Conservation (phyloP, 92 coral and sea anemone species). For the Nematostella vectensis region DNA sequence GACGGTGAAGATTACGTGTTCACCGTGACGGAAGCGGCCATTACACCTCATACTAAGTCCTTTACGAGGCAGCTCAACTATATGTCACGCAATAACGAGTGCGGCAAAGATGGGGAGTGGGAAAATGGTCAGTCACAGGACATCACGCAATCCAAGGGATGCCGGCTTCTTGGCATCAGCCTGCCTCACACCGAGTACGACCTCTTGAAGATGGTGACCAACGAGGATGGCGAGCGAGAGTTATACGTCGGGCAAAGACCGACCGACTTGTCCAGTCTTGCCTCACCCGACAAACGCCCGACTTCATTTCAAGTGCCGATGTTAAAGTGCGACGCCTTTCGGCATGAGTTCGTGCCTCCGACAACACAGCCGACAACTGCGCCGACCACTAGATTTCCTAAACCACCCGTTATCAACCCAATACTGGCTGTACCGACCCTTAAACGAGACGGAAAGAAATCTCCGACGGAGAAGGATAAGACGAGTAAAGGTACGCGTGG, state of each 20-base stretch:
- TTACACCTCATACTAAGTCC: slow-evolving; percentile 34
- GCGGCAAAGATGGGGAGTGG: slow-evolving; percentile 62
- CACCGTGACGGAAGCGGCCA: slow-evolving; percentile 45
- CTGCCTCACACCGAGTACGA: slow-evolving; percentile 69
- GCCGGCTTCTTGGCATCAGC: slow-evolving; percentile 36
- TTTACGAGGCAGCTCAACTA: slow-evolving; percentile 42
- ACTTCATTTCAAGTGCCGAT: slow-evolving; percentile 70
- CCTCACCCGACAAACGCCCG: slow-evolving; percentile 46
- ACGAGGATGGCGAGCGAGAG: slow-evolving; percentile 29
- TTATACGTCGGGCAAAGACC: slow-evolving; percentile 63
- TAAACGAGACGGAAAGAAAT: slow-evolving; percentile 37
- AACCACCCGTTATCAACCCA: slow-evolving; percentile 7
- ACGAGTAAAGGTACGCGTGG: slow-evolving; percentile 35
- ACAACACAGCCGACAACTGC: slow-evolving; percentile 57
- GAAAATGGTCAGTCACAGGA: slow-evolving; percentile 31
- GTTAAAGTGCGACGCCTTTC: slow-evolving; percentile 51
- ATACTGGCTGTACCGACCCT: slow-evolving; percentile 39
- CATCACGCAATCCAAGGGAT: slow-evolving; percentile 55
- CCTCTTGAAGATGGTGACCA: slow-evolving; percentile 46
- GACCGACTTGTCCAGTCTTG: slow-evolving; percentile 32
- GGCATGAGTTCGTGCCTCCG: slow-evolving; percentile 49
- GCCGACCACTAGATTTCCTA: slow-evolving; percentile 37
- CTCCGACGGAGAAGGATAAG: slow-evolving; percentile 22
- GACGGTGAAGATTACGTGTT: slow-evolving; percentile 64
- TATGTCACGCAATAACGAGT: slow-evolving; percentile 25